phyloP scores from a whole-genome alignment of 2,888 invertebrate genomes.

The Erpobdella octoculata region DNA sequence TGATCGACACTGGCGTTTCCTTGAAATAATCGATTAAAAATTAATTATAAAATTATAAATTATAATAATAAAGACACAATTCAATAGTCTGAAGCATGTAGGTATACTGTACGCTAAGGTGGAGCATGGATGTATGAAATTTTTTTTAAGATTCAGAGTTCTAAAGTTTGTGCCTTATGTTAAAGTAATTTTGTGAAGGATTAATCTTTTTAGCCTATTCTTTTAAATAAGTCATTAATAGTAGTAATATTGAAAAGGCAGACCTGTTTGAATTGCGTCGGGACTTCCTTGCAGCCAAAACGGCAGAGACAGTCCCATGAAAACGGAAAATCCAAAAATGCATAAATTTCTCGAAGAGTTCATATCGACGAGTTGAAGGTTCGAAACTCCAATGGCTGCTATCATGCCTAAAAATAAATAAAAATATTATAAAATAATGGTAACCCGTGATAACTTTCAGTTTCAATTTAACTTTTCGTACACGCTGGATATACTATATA shows the following conservation, averaged over 20 bases:
- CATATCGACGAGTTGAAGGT: slow-evolving; percentile 60
- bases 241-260: not conserved
- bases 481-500: not conserved
- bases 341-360: slow-evolving; percentile 78
- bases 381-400: slow-evolving; percentile 47
- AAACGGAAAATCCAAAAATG: slow-evolving; percentile 76
- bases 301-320: slow-evolving; percentile 65
- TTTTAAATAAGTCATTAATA: not conserved
- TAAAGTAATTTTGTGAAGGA: not conserved
- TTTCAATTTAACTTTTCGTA: not conserved
- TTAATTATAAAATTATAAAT: not conserved
- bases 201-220: not conserved
- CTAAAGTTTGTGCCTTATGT: too few relatives aligned
- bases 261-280: slow-evolving; percentile 43
- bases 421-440: too few relatives aligned
- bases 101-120: too few relatives aligned
- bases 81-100: too few relatives aligned
- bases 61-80: not conserved
- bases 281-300: slow-evolving; percentile 40
- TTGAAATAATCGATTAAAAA: not conserved
- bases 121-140: too few relatives aligned
- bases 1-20: slow-evolving; percentile 27
- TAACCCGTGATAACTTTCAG: not conserved
- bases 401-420: slow-evolving; percentile 43
- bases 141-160: too few relatives aligned